Percentiles rank a stretch among this genome's conserved stretches.
These are phyloP conservation scores for Ichneumon xanthorius DNA, from an alignment of 2,888 invertebrate species.

Conservation along the genomic window DNA sequence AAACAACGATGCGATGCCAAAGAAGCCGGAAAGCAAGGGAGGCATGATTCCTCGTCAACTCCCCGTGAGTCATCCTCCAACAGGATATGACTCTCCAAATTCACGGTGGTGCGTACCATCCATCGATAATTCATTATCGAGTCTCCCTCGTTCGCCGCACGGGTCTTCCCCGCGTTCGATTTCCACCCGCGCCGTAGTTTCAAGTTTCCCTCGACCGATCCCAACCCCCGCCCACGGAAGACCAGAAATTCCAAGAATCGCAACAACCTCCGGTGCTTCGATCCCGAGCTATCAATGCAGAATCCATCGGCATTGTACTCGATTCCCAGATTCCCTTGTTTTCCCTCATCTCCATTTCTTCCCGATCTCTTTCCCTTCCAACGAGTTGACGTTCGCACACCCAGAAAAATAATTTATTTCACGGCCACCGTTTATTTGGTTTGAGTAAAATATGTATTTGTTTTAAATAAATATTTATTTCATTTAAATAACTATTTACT, in stretches of 20 bases:
- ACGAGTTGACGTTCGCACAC: background rate
- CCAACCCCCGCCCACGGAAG: background rate
- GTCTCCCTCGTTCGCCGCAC: constrained; percentile 14
- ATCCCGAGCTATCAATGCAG: background rate
- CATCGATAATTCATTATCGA: constrained; percentile 61
- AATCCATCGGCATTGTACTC: background rate
- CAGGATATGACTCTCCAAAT: constrained; percentile 59
- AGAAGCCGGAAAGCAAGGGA: constrained; percentile 34
- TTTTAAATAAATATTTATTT: too few species aligned
- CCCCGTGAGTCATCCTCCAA: constrained; percentile 48
- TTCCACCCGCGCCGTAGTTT: constrained; percentile 19
- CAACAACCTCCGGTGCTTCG: constrained; percentile 12
- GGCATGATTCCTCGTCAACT: background rate
- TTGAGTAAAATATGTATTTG: too few species aligned
- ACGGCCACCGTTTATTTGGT: too few species aligned
- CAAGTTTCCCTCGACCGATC: constrained; percentile 43
- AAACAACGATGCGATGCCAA: too few species aligned
- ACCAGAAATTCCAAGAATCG: constrained; percentile 41
- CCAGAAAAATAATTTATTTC: too few species aligned
- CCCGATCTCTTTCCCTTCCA: background rate
- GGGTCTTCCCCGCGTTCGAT: constrained; percentile 56
- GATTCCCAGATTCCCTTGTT: constrained; percentile 18
- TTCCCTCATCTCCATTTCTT: background rate
- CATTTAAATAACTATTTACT: too few species aligned
- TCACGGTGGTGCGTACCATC: constrained; percentile 37